phyloP scores from a whole-genome alignment of 2,113 vertebrate species.

The Todiramphus chloris region DNA sequence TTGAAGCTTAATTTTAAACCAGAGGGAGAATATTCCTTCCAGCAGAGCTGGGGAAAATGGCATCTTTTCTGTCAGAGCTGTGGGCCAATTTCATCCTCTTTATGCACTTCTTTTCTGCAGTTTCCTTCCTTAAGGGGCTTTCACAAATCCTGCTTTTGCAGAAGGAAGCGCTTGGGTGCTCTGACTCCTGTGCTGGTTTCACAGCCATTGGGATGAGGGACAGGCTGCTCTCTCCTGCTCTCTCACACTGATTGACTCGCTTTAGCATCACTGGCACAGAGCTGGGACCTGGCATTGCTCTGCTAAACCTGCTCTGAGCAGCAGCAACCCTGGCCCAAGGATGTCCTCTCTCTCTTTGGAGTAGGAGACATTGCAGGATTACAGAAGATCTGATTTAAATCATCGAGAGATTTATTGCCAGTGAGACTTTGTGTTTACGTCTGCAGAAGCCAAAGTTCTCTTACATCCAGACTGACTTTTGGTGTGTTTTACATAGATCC shows the following conservation, averaged over 20 bases:
- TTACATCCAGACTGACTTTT: not conserved
- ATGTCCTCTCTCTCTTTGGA: not conserved
- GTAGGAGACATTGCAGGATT: not conserved
- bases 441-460: not conserved
- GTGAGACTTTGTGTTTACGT: not conserved
- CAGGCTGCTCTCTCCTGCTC: not conserved
- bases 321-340: not conserved
- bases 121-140: not conserved
- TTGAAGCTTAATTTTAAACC: conserved; percentile 2
- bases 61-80: not conserved
- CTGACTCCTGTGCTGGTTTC: not conserved
- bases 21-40: not conserved
- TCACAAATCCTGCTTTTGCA: not conserved
- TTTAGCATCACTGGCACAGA: not conserved
- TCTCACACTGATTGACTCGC: not conserved
- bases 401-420: not conserved
- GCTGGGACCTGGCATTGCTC: not conserved
- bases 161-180: not conserved
- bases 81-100: not conserved
- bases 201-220: not conserved
- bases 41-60: not conserved
- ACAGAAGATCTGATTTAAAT: not conserved
- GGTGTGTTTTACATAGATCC: not conserved
- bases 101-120: not conserved
- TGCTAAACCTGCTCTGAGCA: not conserved